phyloP scores from a whole-genome alignment of 1,140 invertebrate genomes.

The Brachionus rotundiformis region DNA sequence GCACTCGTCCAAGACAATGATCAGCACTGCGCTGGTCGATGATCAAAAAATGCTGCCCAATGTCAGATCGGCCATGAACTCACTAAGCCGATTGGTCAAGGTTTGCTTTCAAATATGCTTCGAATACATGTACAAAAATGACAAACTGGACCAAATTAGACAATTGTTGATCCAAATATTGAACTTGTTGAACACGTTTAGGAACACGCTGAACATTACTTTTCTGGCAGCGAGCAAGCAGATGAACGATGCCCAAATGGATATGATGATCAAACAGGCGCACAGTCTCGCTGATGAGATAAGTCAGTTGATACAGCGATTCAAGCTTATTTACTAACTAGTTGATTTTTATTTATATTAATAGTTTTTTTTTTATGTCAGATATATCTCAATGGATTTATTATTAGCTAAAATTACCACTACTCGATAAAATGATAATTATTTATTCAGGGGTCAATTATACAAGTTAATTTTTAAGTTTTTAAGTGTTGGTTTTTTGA shows the following conservation, averaged over 20 bases:
- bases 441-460: too few relatives aligned
- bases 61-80: conserved; percentile 26
- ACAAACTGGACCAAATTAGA: conserved; percentile 45
- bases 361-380: neutral
- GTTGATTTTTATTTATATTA: neutral
- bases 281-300: conserved; percentile 39
- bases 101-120: conserved; percentile 31
- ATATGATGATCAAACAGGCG: conserved; percentile 38
- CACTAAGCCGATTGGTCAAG: conserved; percentile 34
- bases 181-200: conserved; percentile 42
- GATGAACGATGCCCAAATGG: conserved; percentile 38
- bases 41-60: neutral
- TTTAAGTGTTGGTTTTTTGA: too few relatives aligned
- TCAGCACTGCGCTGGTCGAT: neutral
- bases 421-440: too few relatives aligned
- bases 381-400: conserved; percentile 14
- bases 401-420: too few relatives aligned
- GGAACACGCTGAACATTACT: conserved; percentile 23
- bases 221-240: conserved; percentile 22
- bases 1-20: conserved; percentile 36
- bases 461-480: too few relatives aligned
- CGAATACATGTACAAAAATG: conserved; percentile 38
- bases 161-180: conserved; percentile 44
- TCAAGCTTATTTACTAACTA: conserved; percentile 27
- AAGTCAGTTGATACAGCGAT: conserved; percentile 36